Evolutionary conservation across 64 coral and sea anemone species (phyloP).

Genomic region (Trachythela sp.): DNA sequence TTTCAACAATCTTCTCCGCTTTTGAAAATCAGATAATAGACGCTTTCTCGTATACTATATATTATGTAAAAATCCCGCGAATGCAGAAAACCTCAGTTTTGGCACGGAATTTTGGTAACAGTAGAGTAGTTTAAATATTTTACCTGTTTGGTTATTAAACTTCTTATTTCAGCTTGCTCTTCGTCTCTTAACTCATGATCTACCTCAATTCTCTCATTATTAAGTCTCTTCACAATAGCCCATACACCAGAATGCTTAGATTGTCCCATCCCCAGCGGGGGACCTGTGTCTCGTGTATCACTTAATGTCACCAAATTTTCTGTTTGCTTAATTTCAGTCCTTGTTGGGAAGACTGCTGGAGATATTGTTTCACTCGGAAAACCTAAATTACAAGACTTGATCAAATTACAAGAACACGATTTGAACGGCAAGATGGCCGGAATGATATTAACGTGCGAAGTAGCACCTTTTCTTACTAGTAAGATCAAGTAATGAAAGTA

Average conservation of each 20-base stretch:
- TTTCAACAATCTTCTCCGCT: too few species aligned
- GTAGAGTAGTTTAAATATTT: background rate
- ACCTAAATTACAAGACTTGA: background rate
- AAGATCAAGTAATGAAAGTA: too few species aligned
- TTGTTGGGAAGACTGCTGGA: background rate
- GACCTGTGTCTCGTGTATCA: background rate
- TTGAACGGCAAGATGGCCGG: background rate
- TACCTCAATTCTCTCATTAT: conserved; percentile 84
- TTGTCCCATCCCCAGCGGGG: background rate
- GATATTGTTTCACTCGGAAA: background rate
- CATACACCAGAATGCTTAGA: conserved; percentile 59
- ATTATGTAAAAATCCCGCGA: too few species aligned
- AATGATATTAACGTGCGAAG: too few species aligned
- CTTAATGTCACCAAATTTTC: background rate
- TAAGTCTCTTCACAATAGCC: conserved; percentile 84
- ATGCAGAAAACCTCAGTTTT: too few species aligned
- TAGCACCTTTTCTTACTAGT: too few species aligned
- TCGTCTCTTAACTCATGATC: conserved; percentile 75
- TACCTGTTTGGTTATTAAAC: conserved; percentile 78
- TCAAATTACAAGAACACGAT: background rate
- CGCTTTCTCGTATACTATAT: too few species aligned
- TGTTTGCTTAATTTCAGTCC: background rate
- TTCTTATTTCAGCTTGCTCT: conserved; percentile 77
- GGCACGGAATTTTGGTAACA: background rate
- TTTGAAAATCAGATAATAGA: background rate